These are phyloP conservation scores for Ailuropoda melanoleuca DNA, from an alignment of 2,113 vertebrate genomes.

Conservation along the genomic window DNA sequence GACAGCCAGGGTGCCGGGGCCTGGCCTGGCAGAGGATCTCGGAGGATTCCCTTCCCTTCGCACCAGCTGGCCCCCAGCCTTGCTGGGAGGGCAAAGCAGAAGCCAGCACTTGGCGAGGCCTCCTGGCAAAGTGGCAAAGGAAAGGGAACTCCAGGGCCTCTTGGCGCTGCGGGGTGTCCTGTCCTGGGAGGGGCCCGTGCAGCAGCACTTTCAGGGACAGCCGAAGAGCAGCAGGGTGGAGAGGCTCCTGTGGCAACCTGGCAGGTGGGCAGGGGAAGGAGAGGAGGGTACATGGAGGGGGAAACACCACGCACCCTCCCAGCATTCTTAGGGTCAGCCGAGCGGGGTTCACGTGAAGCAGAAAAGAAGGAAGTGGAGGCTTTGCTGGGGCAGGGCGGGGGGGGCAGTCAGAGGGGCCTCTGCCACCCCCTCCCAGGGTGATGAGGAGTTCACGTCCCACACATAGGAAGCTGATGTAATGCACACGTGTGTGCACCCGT, in stretches of 20 bases:
- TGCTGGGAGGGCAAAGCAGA: background rate
- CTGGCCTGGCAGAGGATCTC: background rate
- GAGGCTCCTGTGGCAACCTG: background rate
- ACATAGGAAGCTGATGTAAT: conserved; percentile 27
- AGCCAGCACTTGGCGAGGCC: background rate
- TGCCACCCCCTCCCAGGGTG: background rate
- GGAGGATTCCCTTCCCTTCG: background rate
- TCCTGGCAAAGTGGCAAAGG: background rate
- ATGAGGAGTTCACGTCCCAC: background rate
- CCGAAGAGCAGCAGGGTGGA: background rate
- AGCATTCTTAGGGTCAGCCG: background rate
- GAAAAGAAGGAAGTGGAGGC: background rate
- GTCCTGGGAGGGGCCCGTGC: background rate
- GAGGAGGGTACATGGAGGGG: background rate
- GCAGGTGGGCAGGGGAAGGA: background rate
- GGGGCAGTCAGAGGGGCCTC: background rate
- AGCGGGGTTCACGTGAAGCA: background rate
- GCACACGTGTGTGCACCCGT: background rate
- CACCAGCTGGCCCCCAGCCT: conserved; percentile 27
- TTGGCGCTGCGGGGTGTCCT: background rate
- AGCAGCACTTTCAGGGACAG: background rate
- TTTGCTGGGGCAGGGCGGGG: background rate
- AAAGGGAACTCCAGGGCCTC: background rate
- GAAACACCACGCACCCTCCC: background rate
- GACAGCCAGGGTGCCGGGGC: background rate